A percentile compares a stretch with the other conserved stretches of the same genome.
Conservation (phyloP, 2,797 vertebrate species). For the Characodon lateralis region DNA sequence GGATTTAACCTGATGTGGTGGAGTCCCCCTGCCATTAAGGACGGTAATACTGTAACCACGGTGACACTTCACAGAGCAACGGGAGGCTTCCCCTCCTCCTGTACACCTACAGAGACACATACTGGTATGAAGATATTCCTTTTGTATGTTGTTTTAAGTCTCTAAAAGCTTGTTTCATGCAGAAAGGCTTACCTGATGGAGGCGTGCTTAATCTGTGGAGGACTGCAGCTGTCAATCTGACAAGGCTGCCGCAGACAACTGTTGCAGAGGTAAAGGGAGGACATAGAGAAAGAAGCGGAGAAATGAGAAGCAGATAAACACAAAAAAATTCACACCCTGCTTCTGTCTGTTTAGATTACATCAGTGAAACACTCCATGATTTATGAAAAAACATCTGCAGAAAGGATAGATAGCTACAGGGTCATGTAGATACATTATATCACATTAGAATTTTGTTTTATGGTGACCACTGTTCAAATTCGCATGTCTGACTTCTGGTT, state of each 20-base stretch:
- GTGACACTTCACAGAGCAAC: constrained; percentile 83
- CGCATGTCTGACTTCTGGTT: background rate
- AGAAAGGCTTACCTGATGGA: constrained; percentile 71
- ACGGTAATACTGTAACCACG: constrained; percentile 82
- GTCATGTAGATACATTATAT: background rate
- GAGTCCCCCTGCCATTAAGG: constrained; percentile 64
- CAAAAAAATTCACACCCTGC: background rate
- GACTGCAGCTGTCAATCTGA: constrained; percentile 73
- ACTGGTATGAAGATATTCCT: constrained; percentile 34
- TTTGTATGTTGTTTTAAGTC: constrained; percentile 20
- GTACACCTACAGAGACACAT: constrained; percentile 78
- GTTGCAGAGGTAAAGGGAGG: constrained; percentile 27
- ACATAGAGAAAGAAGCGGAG: constrained; percentile 6
- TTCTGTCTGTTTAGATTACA: background rate
- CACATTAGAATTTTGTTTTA: background rate
- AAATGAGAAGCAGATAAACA: constrained; percentile 33
- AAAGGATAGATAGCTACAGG: background rate
- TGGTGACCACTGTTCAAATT: background rate
- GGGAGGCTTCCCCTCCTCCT: constrained; percentile 69
- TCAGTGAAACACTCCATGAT: background rate
- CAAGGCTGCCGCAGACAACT: constrained; percentile 80
- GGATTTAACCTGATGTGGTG: constrained; percentile 68
- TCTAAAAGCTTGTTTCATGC: constrained; percentile 2
- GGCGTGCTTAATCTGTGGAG: constrained; percentile 76
- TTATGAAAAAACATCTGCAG: background rate